These are phyloP conservation scores for Magallana ariakensis DNA, from an alignment of 1,140 invertebrate genomes.

Conservation along the genomic window DNA sequence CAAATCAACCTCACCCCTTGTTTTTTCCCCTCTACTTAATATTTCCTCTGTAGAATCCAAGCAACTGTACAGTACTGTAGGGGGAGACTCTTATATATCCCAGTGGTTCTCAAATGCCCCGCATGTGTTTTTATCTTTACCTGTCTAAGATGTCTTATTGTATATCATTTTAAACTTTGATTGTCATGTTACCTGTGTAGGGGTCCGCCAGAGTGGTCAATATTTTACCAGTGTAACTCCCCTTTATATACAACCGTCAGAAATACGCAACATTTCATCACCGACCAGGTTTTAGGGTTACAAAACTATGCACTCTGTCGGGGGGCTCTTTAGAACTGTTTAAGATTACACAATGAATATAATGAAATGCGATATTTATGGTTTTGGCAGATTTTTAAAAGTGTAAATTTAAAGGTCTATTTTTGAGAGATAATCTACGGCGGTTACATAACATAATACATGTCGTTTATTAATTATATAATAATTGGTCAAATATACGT, in stretches of 20 bases:
- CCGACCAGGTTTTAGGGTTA: background rate
- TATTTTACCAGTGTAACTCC: background rate
- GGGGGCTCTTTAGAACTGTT: background rate
- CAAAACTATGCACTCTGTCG: background rate
- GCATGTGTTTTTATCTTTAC: conserved; percentile 19
- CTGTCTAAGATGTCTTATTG: conserved; percentile 5
- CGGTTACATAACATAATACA: too few relatives aligned
- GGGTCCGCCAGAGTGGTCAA: background rate
- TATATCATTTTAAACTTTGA: conserved; percentile 26
- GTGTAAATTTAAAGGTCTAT: too few relatives aligned
- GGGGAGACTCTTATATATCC: background rate
- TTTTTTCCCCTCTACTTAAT: too few relatives aligned
- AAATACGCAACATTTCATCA: conserved; percentile 17
- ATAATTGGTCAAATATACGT: too few relatives aligned
- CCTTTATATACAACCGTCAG: background rate
- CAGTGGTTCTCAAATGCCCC: background rate
- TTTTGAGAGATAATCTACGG: too few relatives aligned
- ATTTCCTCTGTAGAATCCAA: background rate
- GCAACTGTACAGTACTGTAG: background rate
- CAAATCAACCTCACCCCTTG: background rate
- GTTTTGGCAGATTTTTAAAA: too few relatives aligned
- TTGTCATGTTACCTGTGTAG: background rate
- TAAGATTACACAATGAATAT: too few relatives aligned
- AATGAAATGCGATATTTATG: too few relatives aligned
- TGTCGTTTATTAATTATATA: too few relatives aligned